phyloP scores from a whole-genome alignment of 1,140 invertebrate genomes.

The Oedothorax gibbosus region DNA sequence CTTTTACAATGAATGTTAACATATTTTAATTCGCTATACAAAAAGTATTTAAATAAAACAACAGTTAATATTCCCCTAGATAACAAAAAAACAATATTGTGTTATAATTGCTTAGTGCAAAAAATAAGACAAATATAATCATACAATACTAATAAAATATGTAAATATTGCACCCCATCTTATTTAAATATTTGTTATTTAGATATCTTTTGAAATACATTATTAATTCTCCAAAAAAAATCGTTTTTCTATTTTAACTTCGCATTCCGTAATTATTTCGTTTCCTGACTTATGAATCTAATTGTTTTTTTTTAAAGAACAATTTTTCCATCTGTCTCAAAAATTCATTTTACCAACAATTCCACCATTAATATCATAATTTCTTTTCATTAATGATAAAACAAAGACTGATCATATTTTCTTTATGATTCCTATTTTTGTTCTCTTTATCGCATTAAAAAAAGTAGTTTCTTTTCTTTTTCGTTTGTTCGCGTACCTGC shows the following conservation, averaged over 20 bases:
- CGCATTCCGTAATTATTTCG: neutral
- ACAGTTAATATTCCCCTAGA: no score
- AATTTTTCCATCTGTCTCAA: neutral
- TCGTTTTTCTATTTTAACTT: neutral
- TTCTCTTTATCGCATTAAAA: neutral
- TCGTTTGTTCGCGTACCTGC: constrained; percentile 1
- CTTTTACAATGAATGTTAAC: no score
- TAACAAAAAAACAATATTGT: no score
- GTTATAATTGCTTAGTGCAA: no score
- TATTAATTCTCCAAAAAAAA: neutral
- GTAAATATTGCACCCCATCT: no score
- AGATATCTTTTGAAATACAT: neutral
- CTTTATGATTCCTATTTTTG: constrained; percentile 9
- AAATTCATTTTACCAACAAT: constrained; percentile 27
- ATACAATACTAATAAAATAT: no score
- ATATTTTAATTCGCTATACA: no score
- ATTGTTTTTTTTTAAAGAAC: neutral
- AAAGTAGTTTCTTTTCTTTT: constrained; percentile 8
- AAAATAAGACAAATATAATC: no score
- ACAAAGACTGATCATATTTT: constrained; percentile 26
- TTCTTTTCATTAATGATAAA: constrained; percentile 38
- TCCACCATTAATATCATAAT: constrained; percentile 36
- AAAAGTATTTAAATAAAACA: no score
- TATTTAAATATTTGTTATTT: no score
- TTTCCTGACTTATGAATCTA: neutral